phyloP scores from a whole-genome alignment of 1,140 invertebrate genomes.

The Trachymyrmex cornetzi region DNA sequence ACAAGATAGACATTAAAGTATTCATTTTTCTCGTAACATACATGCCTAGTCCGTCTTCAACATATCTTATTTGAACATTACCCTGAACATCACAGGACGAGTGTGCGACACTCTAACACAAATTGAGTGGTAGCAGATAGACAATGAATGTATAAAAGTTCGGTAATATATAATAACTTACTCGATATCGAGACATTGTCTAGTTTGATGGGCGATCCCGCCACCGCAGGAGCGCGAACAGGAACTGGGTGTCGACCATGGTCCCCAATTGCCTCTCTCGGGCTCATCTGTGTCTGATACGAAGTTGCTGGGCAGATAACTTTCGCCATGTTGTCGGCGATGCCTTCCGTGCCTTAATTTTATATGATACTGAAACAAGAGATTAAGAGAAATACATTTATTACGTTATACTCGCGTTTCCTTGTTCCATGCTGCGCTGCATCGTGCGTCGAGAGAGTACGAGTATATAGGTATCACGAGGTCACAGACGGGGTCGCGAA shows the following conservation, averaged over 20 bases:
- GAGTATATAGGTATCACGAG: conserved; percentile 16
- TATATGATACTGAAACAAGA: conserved; percentile 85
- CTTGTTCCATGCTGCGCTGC: not conserved
- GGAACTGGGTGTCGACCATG: conserved; percentile 91
- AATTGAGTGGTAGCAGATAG: not conserved
- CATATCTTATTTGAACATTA: conserved; percentile 32
- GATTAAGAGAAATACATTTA: conserved; percentile 59
- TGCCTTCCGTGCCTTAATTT: conserved; percentile 87
- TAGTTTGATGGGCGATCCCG: conserved; percentile 93
- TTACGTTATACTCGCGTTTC: not conserved
- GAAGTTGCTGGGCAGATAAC: conserved; percentile 90
- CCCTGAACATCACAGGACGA: conserved; percentile 10
- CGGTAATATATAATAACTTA: conserved; percentile 83
- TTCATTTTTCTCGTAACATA: conserved; percentile 24
- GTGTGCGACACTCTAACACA: not conserved
- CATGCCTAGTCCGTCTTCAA: not conserved
- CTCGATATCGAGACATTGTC: conserved; percentile 90
- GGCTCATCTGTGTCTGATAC: conserved; percentile 89
- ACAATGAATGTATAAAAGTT: not conserved
- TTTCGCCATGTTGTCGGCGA: conserved; percentile 91
- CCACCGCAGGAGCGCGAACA: conserved; percentile 96
- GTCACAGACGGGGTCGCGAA: conserved; percentile 42
- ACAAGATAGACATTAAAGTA: conserved; percentile 22
- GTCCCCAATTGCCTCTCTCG: conserved; percentile 90
- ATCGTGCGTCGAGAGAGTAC: not conserved